phyloP scores from a whole-genome alignment of 92 coral and sea anemone genomes.

The Phenganax subtilis region DNA sequence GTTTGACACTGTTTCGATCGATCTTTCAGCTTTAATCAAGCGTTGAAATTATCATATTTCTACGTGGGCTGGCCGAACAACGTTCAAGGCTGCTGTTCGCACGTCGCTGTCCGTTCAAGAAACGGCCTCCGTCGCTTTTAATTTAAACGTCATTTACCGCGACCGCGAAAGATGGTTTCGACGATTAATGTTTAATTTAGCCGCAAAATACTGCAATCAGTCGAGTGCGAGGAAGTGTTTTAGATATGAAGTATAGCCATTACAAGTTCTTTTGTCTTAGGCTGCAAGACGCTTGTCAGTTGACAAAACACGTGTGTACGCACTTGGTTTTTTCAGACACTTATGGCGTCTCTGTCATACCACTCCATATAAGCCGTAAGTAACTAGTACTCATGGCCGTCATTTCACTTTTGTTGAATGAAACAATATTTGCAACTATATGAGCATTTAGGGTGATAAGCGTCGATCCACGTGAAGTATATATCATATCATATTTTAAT shows the following conservation, averaged over 20 bases:
- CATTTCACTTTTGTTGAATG: no score
- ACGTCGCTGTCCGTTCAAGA: conserved; percentile 22
- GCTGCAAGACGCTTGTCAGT: background rate
- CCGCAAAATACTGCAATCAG: conserved; percentile 44
- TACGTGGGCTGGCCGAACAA: background rate
- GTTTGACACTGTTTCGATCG: conserved; percentile 3
- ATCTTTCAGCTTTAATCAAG: conserved; percentile 29
- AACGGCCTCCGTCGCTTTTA: conserved; percentile 15
- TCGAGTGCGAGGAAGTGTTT: conserved; percentile 14
- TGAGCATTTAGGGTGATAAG: no score
- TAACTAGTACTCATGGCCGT: no score
- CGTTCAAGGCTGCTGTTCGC: background rate
- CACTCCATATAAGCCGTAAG: no score
- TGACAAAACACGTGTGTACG: no score
- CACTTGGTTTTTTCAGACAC: no score
- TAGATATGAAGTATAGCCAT: no score
- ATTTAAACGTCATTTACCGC: conserved; percentile 23
- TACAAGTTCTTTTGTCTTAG: background rate
- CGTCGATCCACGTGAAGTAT: no score
- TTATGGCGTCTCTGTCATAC: no score
- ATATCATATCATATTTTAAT: no score
- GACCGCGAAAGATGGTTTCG: conserved; percentile 26
- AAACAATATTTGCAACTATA: no score
- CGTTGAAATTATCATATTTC: background rate
- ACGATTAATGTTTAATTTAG: conserved; percentile 23